Percentiles rank a stretch among this genome's conserved stretches.
These are phyloP conservation scores for Bos indicus DNA, from an alignment of 2,113 vertebrate species.

Conservation along the genomic window DNA sequence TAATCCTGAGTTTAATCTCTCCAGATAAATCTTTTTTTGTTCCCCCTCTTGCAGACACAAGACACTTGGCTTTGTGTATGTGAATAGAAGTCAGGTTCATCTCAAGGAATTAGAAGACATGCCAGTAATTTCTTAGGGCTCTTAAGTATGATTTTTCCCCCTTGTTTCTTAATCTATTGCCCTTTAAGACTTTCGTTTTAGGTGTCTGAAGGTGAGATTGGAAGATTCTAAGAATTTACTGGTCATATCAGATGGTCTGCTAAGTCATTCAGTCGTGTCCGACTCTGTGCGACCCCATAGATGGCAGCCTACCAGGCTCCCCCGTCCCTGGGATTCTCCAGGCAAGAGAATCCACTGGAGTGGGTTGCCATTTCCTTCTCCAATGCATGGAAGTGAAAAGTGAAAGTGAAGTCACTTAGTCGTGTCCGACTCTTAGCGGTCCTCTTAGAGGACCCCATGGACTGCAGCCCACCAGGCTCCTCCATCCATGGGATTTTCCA, in stretches of 20 bases:
- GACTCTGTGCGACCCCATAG: too few relatives aligned
- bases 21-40: conserved; percentile 33
- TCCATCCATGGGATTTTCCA: too few relatives aligned
- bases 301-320: too few relatives aligned
- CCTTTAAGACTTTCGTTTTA: neutral
- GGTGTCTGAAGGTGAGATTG: neutral
- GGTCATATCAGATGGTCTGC: neutral
- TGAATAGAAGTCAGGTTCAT: neutral
- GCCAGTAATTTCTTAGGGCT: neutral
- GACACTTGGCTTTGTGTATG: conserved; percentile 17
- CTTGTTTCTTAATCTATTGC: neutral
- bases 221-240: neutral
- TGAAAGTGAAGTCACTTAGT: too few relatives aligned
- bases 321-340: too few relatives aligned
- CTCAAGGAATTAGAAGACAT: conserved; percentile 22
- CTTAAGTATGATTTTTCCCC: rapidly evolving
- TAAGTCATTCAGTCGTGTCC: too few relatives aligned
- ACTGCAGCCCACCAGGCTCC: too few relatives aligned
- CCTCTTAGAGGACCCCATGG: too few relatives aligned
- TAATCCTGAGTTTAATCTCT: conserved; percentile 25
- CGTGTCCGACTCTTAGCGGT: too few relatives aligned
- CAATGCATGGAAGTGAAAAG: too few relatives aligned
- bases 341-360: too few relatives aligned
- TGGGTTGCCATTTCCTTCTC: too few relatives aligned
- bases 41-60: neutral